Conservation (phyloP, 2,797 vertebrate species). For the Mormyrus hasselquistii region DNA sequence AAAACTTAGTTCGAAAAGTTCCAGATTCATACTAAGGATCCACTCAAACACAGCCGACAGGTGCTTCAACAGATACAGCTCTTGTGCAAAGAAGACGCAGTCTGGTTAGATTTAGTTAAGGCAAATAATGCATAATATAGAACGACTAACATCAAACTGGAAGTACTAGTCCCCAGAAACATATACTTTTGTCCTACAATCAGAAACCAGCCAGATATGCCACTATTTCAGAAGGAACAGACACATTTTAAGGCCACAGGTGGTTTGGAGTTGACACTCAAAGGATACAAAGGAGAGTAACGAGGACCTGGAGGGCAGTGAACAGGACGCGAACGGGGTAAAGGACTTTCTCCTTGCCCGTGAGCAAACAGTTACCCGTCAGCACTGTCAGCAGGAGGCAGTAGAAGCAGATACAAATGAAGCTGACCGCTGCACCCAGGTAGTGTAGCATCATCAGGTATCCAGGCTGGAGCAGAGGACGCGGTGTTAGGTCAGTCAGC, state of each 20-base stretch:
- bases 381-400: slow-evolving; percentile 54
- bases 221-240: neutral
- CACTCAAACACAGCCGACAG: slow-evolving; percentile 66
- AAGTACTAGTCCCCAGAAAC: neutral
- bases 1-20: slow-evolving; percentile 67
- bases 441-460: slow-evolving; percentile 54
- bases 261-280: neutral
- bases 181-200: neutral
- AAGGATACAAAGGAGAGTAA: slow-evolving; percentile 70
- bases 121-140: neutral
- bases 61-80: slow-evolving; percentile 42
- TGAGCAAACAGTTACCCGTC: slow-evolving; percentile 55
- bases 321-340: slow-evolving; percentile 50
- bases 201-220: neutral
- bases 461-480: slow-evolving; percentile 44
- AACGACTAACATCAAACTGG: neutral
- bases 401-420: slow-evolving; percentile 63
- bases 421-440: slow-evolving; percentile 63
- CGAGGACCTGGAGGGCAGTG: slow-evolving; percentile 44
- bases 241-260: neutral
- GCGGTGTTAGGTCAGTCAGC: neutral
- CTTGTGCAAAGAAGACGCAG: slow-evolving; percentile 49
- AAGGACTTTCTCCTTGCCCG: slow-evolving; percentile 55
- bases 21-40: slow-evolving; percentile 61
- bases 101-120: slow-evolving; percentile 55